A percentile compares a stretch with the other conserved stretches of the same genome.
Evolutionary conservation across 92 coral and sea anemone genomes (phyloP).

Genomic region (Epizoanthus illoricatus): DNA sequence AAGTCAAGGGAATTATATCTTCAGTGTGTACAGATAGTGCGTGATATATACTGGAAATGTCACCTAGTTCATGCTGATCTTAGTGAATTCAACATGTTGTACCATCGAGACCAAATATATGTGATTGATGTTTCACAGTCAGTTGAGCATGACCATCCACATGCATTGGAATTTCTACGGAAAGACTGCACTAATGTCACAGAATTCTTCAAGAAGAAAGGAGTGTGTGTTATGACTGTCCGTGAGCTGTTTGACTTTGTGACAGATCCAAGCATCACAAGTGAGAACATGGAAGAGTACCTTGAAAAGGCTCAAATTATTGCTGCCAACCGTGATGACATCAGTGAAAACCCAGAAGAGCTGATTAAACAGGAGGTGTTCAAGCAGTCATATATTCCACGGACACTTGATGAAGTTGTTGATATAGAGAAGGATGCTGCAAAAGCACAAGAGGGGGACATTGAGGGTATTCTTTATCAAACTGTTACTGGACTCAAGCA

Average conservation of each 20-base stretch:
- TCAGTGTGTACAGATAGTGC: slow-evolving; percentile 89
- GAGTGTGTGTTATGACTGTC: slow-evolving; percentile 97
- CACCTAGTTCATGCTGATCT: slow-evolving; percentile 96
- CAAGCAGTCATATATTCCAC: slow-evolving; percentile 89
- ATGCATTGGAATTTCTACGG: slow-evolving; percentile 89
- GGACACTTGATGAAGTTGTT: slow-evolving; percentile 89
- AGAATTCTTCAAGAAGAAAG: slow-evolving; percentile 95
- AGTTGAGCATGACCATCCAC: slow-evolving; percentile 98
- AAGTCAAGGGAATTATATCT: slow-evolving; percentile 94
- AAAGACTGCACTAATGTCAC: slow-evolving; percentile 93
- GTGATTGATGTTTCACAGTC: slow-evolving; percentile 98
- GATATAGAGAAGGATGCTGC: slow-evolving; percentile 85
- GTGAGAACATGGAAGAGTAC: slow-evolving; percentile 84
- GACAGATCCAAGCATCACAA: slow-evolving; percentile 93
- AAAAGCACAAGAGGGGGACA: slow-evolving; percentile 71
- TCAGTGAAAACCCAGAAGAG: slow-evolving; percentile 57
- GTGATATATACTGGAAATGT: slow-evolving; percentile 95
- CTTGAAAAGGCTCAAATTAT: slow-evolving; percentile 87
- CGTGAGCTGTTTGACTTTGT: slow-evolving; percentile 95
- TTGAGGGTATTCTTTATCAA: slow-evolving; percentile 81
- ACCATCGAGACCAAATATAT: slow-evolving; percentile 73
- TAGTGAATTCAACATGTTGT: slow-evolving; percentile 96
- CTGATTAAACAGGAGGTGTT: slow-evolving; percentile 89
- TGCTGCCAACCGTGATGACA: slow-evolving; percentile 68
- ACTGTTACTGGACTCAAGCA: slow-evolving; percentile 88